Conservation (phyloP, 2,797 vertebrate genomes). For the Pelobates cultripes region DNA sequence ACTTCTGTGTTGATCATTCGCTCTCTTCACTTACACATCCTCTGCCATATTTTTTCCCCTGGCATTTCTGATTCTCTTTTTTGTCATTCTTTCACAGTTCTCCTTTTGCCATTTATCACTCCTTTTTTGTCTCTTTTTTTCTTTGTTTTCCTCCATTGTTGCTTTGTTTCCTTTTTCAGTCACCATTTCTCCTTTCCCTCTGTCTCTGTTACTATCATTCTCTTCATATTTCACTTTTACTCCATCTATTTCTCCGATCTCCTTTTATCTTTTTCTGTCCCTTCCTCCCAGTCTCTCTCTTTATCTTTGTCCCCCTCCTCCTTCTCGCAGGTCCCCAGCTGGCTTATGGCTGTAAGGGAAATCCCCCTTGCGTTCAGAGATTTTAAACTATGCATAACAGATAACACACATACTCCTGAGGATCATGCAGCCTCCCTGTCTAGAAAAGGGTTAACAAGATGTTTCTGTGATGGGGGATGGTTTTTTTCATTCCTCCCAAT, state of each 20-base stretch:
- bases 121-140: not conserved
- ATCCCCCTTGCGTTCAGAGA: constrained; percentile 46
- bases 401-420: not conserved
- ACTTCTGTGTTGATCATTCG: not conserved
- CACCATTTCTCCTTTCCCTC: constrained; percentile 62
- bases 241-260: not conserved
- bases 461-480: constrained; percentile 27
- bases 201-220: constrained; percentile 49
- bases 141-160: constrained; percentile 13
- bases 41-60: no score
- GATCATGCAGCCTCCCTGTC: not conserved
- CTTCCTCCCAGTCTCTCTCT: constrained; percentile 5
- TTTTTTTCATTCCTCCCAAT: constrained; percentile 25
- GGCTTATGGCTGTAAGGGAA: constrained; percentile 53
- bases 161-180: constrained; percentile 46
- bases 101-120: no score
- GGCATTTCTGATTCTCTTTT: no score
- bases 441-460: constrained; percentile 47
- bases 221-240: constrained; percentile 66
- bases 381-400: constrained; percentile 37
- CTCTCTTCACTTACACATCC: not conserved
- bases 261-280: constrained; percentile 25
- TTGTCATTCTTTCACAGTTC: no score
- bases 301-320: constrained; percentile 7
- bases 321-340: constrained; percentile 48